These are phyloP conservation scores for Monodelphis domestica DNA, from an alignment of 2,797 vertebrate species.

Conservation along the genomic window DNA sequence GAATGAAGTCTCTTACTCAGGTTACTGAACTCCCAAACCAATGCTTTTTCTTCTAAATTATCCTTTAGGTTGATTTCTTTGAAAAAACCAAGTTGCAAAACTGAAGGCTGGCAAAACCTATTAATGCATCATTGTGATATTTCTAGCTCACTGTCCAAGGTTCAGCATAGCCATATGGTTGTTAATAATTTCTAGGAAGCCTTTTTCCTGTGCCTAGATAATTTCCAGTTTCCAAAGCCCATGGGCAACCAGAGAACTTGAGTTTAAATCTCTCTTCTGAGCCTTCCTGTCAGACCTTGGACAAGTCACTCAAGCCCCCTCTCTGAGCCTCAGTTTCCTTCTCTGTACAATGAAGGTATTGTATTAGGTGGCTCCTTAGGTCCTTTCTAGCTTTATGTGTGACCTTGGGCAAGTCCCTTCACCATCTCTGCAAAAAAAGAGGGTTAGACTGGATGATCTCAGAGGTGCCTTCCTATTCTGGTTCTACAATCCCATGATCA, in stretches of 20 bases:
- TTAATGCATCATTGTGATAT: not conserved
- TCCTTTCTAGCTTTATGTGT: too few relatives aligned
- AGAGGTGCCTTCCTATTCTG: slow-evolving; percentile 38
- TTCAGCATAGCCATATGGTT: slow-evolving; percentile 8
- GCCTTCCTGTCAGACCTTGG: not conserved
- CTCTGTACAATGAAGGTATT: too few relatives aligned
- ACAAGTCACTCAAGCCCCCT: not conserved
- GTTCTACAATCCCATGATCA: not conserved
- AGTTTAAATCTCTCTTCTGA: too few relatives aligned
- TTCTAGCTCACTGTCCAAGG: slow-evolving; percentile 8
- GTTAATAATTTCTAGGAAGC: not conserved
- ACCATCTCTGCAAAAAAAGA: too few relatives aligned
- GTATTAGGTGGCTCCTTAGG: not conserved
- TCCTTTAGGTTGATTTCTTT: slow-evolving; percentile 44
- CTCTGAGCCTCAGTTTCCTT: not conserved
- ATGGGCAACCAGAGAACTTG: not conserved
- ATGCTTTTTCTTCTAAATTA: not conserved
- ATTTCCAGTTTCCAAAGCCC: not conserved
- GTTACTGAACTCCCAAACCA: slow-evolving; percentile 52
- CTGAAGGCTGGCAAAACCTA: not conserved
- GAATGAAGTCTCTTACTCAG: slow-evolving; percentile 1
- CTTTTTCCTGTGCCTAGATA: not conserved
- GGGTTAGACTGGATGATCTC: too few relatives aligned
- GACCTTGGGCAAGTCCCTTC: not conserved
- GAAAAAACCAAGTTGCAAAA: not conserved